Evolutionary conservation across 2,888 invertebrate species (phyloP).

Genomic region (Drosophila anceps): DNA sequence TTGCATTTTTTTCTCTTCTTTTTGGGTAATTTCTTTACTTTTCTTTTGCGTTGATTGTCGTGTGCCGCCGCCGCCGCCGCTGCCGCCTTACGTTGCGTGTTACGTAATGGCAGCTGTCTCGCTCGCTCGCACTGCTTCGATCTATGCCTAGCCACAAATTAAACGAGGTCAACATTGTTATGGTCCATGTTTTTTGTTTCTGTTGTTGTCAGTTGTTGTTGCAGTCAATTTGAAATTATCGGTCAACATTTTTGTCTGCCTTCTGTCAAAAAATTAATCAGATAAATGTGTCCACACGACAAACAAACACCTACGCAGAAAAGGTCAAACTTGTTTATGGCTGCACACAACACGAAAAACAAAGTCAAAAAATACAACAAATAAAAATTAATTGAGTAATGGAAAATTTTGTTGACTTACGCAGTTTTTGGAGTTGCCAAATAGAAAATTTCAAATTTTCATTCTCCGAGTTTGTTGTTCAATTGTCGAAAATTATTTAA

Average conservation of each 20-base stretch:
- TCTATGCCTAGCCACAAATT: conserved; percentile 39
- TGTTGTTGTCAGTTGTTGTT: conserved; percentile 38
- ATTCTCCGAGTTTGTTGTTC: conserved; percentile 4
- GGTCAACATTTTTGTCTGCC: conserved; percentile 78
- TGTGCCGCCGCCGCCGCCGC: conserved; percentile 74
- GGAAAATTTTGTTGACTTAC: conserved; percentile 55
- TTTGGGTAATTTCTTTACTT: conserved; percentile 8
- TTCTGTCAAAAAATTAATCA: conserved; percentile 75
- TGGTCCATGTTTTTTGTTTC: conserved; percentile 58
- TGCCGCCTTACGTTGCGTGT: conserved; percentile 68
- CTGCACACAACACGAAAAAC: conserved; percentile 31
- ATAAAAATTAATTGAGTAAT: conserved; percentile 43
- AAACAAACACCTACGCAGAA: conserved; percentile 51
- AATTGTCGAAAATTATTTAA: background rate
- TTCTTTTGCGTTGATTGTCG: conserved; percentile 63
- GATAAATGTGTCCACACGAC: conserved; percentile 70
- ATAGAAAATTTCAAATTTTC: conserved; percentile 21
- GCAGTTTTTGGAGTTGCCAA: conserved; percentile 19
- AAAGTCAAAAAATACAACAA: conserved; percentile 1
- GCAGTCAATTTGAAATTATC: conserved; percentile 77
- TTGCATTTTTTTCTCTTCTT: conserved; percentile 54
- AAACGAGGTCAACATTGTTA: conserved; percentile 73
- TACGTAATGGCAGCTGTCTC: conserved; percentile 70
- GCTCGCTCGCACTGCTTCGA: conserved; percentile 26
- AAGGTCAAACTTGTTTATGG: conserved; percentile 63